Conservation (phyloP, 2,113 vertebrate genomes). For the Lucifuga dentata region DNA sequence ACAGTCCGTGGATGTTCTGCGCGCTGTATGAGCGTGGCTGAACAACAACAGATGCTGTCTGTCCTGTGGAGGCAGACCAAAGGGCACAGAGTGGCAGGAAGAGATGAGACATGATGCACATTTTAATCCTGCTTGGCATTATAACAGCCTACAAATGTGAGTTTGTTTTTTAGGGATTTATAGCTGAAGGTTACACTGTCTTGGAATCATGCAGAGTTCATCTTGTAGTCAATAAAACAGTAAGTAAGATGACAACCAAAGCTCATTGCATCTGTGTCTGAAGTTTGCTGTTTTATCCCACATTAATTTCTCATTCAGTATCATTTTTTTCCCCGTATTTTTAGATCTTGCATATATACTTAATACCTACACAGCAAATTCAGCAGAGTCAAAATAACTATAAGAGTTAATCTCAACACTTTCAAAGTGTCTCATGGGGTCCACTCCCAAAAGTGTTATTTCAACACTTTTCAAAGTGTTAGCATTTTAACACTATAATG, state of each 20-base stretch:
- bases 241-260: background rate
- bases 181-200: conserved; percentile 20
- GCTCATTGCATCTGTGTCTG: conserved; percentile 11
- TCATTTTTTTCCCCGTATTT: no score
- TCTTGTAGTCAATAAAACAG: conserved; percentile 28
- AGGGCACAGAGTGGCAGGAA: conserved; percentile 8
- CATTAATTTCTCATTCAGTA: background rate
- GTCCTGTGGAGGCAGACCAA: conserved; percentile 34
- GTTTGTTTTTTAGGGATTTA: conserved; percentile 28
- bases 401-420: no score
- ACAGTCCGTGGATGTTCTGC: conserved; percentile 62
- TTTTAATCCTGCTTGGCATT: conserved; percentile 33
- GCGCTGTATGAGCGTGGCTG: conserved; percentile 49
- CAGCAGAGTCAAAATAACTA: no score
- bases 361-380: no score
- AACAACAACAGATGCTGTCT: conserved; percentile 75
- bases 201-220: background rate
- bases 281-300: conserved; percentile 13
- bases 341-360: no score
- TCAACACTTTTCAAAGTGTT: no score
- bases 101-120: conserved; percentile 27
- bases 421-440: no score
- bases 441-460: no score
- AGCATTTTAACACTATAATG: no score
- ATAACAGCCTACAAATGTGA: conserved; percentile 22